Conservation (phyloP, 2,888 invertebrate species). For the Tipula confusa region DNA sequence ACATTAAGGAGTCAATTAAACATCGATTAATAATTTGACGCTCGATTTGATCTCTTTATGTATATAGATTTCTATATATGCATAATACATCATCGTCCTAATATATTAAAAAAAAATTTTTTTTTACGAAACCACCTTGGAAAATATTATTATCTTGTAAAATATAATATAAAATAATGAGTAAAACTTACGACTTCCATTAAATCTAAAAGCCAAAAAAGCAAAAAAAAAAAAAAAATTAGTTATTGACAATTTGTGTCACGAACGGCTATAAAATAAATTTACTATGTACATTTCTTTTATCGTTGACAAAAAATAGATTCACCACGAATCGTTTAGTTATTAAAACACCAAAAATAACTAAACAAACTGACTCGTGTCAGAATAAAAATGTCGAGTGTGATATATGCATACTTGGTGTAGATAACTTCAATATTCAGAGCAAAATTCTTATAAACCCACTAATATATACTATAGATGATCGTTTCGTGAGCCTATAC, state of each 20-base stretch:
- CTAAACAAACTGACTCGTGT: background rate
- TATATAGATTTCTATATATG: too few species aligned
- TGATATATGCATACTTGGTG: too few species aligned
- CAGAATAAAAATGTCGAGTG: too few species aligned
- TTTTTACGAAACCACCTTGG: background rate
- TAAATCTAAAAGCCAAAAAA: slow-evolving; percentile 20
- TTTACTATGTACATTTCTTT: background rate
- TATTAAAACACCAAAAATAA: background rate
- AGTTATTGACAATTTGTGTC: slow-evolving; percentile 14
- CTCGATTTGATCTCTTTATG: background rate
- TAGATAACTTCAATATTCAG: too few species aligned
- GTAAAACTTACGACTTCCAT: background rate
- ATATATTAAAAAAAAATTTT: background rate
- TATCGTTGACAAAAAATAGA: background rate
- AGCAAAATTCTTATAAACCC: too few species aligned
- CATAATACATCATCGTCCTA: background rate
- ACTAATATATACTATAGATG: too few species aligned
- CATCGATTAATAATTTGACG: background rate
- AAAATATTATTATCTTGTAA: background rate
- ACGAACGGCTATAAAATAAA: background rate
- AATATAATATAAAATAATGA: background rate
- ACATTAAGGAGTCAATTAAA: background rate
- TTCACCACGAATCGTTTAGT: background rate
- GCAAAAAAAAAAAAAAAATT: background rate
- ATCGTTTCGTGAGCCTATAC: too few species aligned